A percentile compares a stretch with the other conserved stretches of the same genome.
These are phyloP conservation scores for Sphecodes monilicornis DNA, from an alignment of 2,888 invertebrate genomes.

Conservation along the genomic window DNA sequence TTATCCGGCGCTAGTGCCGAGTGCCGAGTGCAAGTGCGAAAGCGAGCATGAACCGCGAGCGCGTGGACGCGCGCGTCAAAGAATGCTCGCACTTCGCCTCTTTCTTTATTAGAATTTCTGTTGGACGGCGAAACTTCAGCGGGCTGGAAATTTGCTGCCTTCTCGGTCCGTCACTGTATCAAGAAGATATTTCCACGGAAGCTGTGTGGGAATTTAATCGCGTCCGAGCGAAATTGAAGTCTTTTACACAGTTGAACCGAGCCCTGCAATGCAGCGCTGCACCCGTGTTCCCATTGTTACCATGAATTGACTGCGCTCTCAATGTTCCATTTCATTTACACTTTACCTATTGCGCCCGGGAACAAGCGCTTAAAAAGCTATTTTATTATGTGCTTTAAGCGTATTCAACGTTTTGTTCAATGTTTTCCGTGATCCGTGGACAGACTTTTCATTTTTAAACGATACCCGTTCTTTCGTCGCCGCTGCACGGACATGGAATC, in stretches of 20 bases:
- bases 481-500: neutral
- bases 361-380: neutral
- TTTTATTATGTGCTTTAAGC: neutral
- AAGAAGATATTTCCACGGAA: neutral
- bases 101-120: slow-evolving; percentile 28
- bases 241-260: neutral
- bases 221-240: neutral
- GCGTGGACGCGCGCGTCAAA: neutral
- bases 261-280: neutral
- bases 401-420: neutral
- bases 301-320: neutral
- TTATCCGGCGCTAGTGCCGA: neutral
- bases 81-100: neutral
- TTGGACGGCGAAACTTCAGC: slow-evolving; percentile 7
- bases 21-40: neutral
- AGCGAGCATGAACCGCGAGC: neutral
- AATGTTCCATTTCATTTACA: slow-evolving; percentile 12
- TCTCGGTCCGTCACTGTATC: neutral
- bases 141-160: slow-evolving; percentile 1
- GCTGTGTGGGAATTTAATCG: slow-evolving; percentile 13
- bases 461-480: neutral
- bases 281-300: neutral
- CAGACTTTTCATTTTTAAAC: neutral
- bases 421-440: neutral
- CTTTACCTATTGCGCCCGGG: neutral